These are phyloP conservation scores for Sylvia atricapilla DNA, from an alignment of 2,113 vertebrate species.

Conservation along the genomic window DNA sequence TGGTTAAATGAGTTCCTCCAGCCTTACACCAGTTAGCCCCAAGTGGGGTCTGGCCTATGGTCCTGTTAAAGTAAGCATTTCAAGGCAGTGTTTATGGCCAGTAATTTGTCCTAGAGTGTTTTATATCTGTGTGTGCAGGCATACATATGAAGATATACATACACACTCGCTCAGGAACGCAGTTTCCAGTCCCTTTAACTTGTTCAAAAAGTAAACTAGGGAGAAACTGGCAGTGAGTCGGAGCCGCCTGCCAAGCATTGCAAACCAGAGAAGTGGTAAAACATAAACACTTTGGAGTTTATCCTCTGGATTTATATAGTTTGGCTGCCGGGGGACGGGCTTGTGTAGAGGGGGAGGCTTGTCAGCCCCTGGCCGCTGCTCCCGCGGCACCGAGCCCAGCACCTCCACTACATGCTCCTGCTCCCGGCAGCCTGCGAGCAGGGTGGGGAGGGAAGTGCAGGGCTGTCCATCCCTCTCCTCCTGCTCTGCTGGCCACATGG, in stretches of 20 bases:
- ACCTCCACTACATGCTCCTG: fast-evolving
- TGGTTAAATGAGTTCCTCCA: neutral
- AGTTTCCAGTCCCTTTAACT: slow-evolving; percentile 29
- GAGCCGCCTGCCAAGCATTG: slow-evolving; percentile 14
- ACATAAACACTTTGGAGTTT: slow-evolving; percentile 63
- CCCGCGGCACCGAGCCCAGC: fast-evolving
- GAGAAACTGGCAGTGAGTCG: slow-evolving; percentile 29
- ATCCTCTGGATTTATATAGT: slow-evolving; percentile 21
- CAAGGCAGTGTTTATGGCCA: slow-evolving; percentile 15
- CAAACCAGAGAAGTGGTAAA: slow-evolving; percentile 62
- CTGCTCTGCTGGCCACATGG: neutral
- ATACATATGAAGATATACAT: neutral
- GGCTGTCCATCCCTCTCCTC: neutral
- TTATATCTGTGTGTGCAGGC: neutral
- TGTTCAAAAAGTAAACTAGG: slow-evolving; percentile 45
- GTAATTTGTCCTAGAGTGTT: slow-evolving; percentile 15
- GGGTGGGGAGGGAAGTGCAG: neutral
- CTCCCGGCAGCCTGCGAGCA: fast-evolving
- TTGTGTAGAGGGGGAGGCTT: neutral
- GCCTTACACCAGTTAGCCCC: neutral
- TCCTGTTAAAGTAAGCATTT: neutral
- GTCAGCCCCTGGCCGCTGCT: neutral
- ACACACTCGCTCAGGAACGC: neutral
- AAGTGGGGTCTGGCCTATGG: neutral
- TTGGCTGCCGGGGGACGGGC: neutral